phyloP scores from a whole-genome alignment of 2,113 vertebrate genomes.

The Arvicanthis niloticus region DNA sequence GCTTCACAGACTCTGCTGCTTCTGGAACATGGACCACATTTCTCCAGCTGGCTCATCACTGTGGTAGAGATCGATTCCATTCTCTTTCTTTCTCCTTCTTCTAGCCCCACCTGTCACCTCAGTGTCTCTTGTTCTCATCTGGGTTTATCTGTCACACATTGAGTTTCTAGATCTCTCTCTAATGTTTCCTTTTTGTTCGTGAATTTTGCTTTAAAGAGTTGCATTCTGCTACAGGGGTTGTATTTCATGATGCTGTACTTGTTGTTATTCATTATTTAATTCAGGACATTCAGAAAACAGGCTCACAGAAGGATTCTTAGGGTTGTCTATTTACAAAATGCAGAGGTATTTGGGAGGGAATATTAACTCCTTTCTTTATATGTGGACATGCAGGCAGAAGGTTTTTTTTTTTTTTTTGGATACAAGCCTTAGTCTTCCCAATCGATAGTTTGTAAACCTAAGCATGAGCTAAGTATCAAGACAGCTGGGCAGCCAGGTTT shows the following conservation, averaged over 20 bases:
- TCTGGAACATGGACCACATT: background rate
- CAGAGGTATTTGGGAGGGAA: background rate
- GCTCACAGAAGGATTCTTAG: background rate
- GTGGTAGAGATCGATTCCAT: background rate
- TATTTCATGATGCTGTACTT: background rate
- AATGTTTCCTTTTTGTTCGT: background rate
- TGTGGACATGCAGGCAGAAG: no score
- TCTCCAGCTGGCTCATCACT: fast-evolving
- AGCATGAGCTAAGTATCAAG: background rate
- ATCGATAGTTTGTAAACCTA: background rate
- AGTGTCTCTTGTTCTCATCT: background rate
- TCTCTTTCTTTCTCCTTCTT: background rate
- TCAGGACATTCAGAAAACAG: background rate
- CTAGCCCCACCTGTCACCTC: background rate
- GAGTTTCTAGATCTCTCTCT: background rate
- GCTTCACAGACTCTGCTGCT: background rate
- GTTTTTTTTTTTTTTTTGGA: background rate
- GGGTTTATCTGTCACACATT: background rate
- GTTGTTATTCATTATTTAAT: background rate
- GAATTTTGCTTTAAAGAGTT: background rate
- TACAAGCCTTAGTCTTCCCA: background rate
- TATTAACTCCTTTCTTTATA: background rate
- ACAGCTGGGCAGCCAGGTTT: background rate
- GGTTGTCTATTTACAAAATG: background rate
- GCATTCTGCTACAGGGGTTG: background rate